Evolutionary conservation across 2,888 invertebrate genomes (phyloP).

Genomic region (Limnephilus auricula): DNA sequence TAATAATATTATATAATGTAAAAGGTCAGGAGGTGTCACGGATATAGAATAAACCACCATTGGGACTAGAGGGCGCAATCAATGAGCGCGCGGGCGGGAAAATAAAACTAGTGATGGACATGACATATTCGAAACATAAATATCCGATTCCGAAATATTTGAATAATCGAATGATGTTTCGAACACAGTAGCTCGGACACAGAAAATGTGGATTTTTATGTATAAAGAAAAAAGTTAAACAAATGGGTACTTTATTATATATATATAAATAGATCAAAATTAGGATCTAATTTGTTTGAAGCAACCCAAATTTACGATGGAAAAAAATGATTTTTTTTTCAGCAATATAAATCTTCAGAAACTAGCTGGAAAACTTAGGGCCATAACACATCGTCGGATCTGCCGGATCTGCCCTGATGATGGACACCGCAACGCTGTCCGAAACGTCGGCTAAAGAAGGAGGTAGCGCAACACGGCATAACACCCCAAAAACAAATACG

Average conservation of each 20-base stretch:
- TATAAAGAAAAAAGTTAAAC: background rate
- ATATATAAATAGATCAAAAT: too few relatives aligned
- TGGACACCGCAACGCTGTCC: too few relatives aligned
- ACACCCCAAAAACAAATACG: too few relatives aligned
- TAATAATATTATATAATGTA: background rate
- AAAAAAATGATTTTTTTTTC: too few relatives aligned
- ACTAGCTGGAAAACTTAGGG: too few relatives aligned
- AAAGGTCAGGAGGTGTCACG: background rate
- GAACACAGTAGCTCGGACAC: background rate
- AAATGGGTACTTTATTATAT: background rate
- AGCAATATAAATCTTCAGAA: too few relatives aligned
- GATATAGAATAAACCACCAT: background rate
- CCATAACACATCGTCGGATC: too few relatives aligned
- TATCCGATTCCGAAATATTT: background rate
- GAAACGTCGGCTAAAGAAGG: too few relatives aligned
- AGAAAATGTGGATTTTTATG: background rate
- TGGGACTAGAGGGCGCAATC: background rate
- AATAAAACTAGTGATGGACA: background rate
- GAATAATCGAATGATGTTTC: background rate
- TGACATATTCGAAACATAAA: background rate
- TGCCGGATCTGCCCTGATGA: too few relatives aligned
- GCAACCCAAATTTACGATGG: too few relatives aligned
- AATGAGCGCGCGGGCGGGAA: background rate
- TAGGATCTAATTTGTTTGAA: too few relatives aligned
- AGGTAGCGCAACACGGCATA: too few relatives aligned